phyloP scores from a whole-genome alignment of 2,888 invertebrate genomes.

The Pilophorus perplexus region DNA sequence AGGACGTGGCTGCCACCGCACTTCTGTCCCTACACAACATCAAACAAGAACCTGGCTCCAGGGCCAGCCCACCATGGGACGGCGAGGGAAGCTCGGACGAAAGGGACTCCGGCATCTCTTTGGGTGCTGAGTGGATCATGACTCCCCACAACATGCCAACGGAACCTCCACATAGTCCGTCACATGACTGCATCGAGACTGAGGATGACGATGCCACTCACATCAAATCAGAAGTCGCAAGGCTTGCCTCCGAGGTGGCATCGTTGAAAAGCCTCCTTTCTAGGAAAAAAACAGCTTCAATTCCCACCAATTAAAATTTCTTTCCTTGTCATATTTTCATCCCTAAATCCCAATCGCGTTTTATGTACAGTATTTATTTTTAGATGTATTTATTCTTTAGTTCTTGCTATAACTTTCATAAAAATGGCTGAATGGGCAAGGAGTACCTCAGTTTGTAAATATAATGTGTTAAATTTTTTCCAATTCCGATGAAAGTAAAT shows the following conservation, averaged over 20 bases:
- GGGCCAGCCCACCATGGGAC: constrained; percentile 82
- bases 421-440: not conserved
- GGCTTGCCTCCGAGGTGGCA: constrained; percentile 87
- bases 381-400: not conserved
- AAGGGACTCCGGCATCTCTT: constrained; percentile 82
- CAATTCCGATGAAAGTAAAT: too few relatives aligned
- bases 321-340: not conserved
- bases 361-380: constrained; percentile 38
- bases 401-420: not conserved
- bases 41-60: constrained; percentile 73
- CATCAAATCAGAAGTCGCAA: constrained; percentile 79
- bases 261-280: constrained; percentile 63
- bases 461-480: too few relatives aligned
- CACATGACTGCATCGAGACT: constrained; percentile 45
- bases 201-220: constrained; percentile 55
- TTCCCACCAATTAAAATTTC: constrained; percentile 40
- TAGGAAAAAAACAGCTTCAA: constrained; percentile 45
- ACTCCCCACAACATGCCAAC: constrained; percentile 48
- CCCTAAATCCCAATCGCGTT: not conserved
- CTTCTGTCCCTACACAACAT: constrained; percentile 56
- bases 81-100: constrained; percentile 88
- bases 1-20: constrained; percentile 74
- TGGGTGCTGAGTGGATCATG: constrained; percentile 65
- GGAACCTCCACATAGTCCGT: constrained; percentile 50
- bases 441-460: constrained; percentile 11